These are phyloP conservation scores for Poeciliopsis turrubarensis DNA, from an alignment of 2,113 vertebrate genomes.

Conservation along the genomic window DNA sequence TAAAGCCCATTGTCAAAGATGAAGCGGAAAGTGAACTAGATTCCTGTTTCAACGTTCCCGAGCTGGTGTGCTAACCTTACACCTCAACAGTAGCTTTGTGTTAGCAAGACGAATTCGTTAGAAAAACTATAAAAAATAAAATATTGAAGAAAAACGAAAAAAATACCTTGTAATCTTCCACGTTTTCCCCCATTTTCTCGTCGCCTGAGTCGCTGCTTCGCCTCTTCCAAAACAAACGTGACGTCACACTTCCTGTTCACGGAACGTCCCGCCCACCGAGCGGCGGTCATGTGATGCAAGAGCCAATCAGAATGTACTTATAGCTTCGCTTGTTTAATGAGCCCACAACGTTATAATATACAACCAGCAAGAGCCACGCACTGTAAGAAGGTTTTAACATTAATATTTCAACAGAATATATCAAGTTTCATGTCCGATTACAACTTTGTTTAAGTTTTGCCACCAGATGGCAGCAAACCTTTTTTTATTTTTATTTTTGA, in stretches of 20 bases:
- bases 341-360: neutral
- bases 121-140: neutral
- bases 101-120: neutral
- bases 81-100: neutral
- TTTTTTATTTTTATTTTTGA: neutral
- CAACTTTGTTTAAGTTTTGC: neutral
- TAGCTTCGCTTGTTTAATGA: neutral
- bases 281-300: neutral
- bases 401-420: too few species aligned
- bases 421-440: too few species aligned
- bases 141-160: neutral
- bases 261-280: neutral
- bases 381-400: too few species aligned
- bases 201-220: constrained; percentile 9
- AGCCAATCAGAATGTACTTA: constrained; percentile 23
- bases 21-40: neutral
- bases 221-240: constrained; percentile 69
- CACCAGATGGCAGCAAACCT: neutral
- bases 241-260: constrained; percentile 61
- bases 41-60: neutral
- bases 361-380: too few species aligned
- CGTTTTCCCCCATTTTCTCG: constrained; percentile 68
- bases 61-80: constrained; percentile 18
- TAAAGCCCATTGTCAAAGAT: neutral
- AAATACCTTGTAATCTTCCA: constrained; percentile 73